Percentiles rank a stretch among this genome's conserved stretches.
These are phyloP conservation scores for Gallinago nigripennis DNA, from an alignment of 2,797 vertebrate genomes.

Conservation along the genomic window DNA sequence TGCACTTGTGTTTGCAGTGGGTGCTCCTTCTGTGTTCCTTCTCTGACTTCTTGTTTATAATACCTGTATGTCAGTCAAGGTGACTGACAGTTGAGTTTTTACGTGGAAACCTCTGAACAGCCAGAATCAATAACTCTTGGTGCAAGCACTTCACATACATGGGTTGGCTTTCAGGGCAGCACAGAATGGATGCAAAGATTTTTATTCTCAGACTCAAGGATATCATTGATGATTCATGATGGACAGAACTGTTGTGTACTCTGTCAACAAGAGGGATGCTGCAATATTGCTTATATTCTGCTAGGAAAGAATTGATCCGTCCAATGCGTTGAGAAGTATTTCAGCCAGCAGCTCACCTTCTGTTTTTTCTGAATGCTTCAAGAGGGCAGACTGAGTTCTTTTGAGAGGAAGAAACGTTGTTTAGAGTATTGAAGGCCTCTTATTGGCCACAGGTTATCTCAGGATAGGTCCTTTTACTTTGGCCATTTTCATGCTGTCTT, in stretches of 20 bases:
- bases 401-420: background rate
- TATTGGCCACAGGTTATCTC: accelerated
- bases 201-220: background rate
- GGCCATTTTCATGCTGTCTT: background rate
- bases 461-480: background rate
- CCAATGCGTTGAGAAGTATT: background rate
- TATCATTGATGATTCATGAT: background rate
- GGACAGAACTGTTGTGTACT: background rate
- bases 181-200: background rate
- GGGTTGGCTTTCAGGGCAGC: background rate
- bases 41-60: background rate
- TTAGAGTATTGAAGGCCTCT: background rate
- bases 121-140: background rate
- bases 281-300: background rate
- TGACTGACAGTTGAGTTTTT: background rate
- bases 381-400: background rate
- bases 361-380: background rate
- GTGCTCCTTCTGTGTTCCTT: background rate
- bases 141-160: background rate
- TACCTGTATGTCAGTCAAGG: accelerated
- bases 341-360: background rate
- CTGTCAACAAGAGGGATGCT: background rate
- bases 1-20: background rate
- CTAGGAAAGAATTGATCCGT: background rate
- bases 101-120: background rate